Percentiles rank a stretch among this genome's conserved stretches.
Evolutionary conservation across 2,888 invertebrate species (phyloP).

Genomic region (Ectobius pallidus): DNA sequence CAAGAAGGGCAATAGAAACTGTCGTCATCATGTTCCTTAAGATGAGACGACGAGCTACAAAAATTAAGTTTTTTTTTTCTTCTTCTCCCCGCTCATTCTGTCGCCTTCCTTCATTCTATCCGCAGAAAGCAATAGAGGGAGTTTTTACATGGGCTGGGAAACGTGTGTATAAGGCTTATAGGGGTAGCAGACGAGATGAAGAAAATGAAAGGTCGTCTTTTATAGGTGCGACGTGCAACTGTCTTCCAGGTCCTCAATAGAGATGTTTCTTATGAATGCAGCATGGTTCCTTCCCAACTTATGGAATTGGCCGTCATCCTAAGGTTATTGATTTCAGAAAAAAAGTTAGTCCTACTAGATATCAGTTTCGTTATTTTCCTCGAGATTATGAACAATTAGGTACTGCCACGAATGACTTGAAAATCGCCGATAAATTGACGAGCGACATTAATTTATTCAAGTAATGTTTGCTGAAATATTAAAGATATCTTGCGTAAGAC

Average conservation of each 20-base stretch:
- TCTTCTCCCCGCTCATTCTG: no score
- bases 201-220: conserved; percentile 24
- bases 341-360: no score
- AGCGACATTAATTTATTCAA: no score
- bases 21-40: not conserved
- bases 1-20: not conserved
- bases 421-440: not conserved
- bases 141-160: not conserved
- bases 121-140: conserved; percentile 8
- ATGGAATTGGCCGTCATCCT: no score
- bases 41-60: conserved; percentile 23
- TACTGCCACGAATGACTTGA: not conserved
- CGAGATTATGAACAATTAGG: no score
- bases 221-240: conserved; percentile 21
- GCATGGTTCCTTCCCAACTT: no score
- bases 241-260: conserved; percentile 1
- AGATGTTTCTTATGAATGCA: no score
- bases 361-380: no score
- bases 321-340: no score
- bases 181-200: not conserved
- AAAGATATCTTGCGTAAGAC: no score
- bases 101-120: conserved; percentile 18
- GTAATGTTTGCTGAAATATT: no score
- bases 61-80: conserved; percentile 34
- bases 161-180: conserved; percentile 25